These are phyloP conservation scores for Proteles cristata DNA, from an alignment of 2,113 vertebrate species.

Conservation along the genomic window DNA sequence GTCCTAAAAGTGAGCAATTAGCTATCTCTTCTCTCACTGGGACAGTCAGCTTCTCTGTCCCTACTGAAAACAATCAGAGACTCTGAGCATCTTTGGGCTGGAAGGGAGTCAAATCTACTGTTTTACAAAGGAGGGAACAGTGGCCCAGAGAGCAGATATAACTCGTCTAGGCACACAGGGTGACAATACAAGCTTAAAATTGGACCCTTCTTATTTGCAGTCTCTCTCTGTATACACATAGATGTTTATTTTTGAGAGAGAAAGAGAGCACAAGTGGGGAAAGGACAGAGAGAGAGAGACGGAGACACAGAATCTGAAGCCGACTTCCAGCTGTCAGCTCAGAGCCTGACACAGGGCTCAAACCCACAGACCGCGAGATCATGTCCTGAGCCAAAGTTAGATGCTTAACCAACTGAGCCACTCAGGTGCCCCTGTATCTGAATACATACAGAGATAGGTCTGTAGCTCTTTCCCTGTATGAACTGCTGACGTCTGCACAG, in stretches of 20 bases:
- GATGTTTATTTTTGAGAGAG: too few relatives aligned
- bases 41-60: neutral
- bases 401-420: too few relatives aligned
- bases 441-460: neutral
- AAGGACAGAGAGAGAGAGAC: too few relatives aligned
- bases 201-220: too few relatives aligned
- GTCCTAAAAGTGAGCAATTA: neutral
- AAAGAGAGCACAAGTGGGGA: too few relatives aligned
- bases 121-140: neutral
- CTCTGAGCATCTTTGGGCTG: neutral
- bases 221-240: neutral
- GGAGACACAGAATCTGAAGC: too few relatives aligned
- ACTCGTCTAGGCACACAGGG: neutral
- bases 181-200: neutral
- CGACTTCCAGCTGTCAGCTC: too few relatives aligned
- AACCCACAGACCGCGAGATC: too few relatives aligned
- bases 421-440: too few relatives aligned
- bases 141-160: neutral
- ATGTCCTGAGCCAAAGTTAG: too few relatives aligned
- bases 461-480: fast-evolving
- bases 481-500: fast-evolving
- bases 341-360: too few relatives aligned
- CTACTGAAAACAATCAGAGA: neutral
- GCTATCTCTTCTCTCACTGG: neutral
- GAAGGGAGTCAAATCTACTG: neutral